phyloP scores from a whole-genome alignment of 2,797 vertebrate species.

The Pristis pectinata region DNA sequence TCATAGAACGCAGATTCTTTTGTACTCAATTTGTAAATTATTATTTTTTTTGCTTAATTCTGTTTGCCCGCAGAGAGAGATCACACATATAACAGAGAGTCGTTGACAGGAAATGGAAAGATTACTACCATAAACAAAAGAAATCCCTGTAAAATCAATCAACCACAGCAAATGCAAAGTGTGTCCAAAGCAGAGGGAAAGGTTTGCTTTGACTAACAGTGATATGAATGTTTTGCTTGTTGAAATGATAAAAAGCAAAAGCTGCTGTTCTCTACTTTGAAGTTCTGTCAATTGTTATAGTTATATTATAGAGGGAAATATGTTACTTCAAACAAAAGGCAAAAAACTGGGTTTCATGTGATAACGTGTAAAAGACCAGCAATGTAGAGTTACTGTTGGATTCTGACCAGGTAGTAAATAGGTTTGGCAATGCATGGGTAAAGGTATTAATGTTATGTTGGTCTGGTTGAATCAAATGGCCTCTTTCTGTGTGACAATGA shows the following conservation, averaged over 20 bases:
- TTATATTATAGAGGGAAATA: background rate
- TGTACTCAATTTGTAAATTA: background rate
- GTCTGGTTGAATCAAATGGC: too few species aligned
- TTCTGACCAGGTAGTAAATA: background rate
- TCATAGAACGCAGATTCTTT: background rate
- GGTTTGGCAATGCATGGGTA: background rate
- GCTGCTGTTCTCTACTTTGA: background rate
- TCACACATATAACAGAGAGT: background rate
- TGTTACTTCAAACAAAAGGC: background rate
- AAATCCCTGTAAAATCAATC: background rate
- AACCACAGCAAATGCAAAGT: background rate
- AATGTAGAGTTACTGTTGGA: background rate
- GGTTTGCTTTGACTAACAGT: background rate
- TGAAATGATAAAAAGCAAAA: background rate
- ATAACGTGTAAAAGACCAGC: background rate
- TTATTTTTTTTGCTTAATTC: background rate
- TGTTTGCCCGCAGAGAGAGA: too few species aligned
- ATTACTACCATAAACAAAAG: background rate
- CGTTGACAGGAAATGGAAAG: too few species aligned
- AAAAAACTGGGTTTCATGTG: background rate
- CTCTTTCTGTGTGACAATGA: too few species aligned
- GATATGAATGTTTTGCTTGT: background rate
- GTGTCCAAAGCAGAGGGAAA: background rate
- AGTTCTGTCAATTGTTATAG: background rate
- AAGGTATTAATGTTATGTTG: background rate